phyloP scores from a whole-genome alignment of 92 coral and sea anemone species.

The Nematostella vectensis region DNA sequence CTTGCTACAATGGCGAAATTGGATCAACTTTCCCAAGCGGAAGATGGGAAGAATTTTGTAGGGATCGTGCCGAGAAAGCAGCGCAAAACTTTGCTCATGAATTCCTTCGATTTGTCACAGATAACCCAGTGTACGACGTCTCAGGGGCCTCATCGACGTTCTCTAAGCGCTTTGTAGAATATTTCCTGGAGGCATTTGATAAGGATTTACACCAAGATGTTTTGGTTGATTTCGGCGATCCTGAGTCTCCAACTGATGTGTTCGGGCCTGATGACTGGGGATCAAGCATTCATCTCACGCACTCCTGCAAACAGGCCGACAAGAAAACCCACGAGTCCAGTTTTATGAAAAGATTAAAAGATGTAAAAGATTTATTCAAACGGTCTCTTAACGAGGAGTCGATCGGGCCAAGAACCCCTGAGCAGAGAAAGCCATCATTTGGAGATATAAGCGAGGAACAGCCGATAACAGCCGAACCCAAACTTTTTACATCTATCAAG shows the following conservation, averaged over 20 bases:
- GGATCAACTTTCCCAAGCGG: conserved; percentile 69
- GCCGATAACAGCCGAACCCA: conserved; percentile 12
- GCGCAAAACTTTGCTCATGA: conserved; percentile 88
- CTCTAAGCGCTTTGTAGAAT: conserved; percentile 87
- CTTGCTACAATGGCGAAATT: conserved; percentile 88
- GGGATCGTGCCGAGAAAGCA: conserved; percentile 76
- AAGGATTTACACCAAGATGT: conserved; percentile 84
- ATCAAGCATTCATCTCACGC: conserved; percentile 70
- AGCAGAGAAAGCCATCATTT: not conserved
- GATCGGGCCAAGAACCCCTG: conserved; percentile 15
- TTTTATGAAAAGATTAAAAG: conserved; percentile 51
- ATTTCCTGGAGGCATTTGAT: conserved; percentile 73
- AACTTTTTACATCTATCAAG: conserved; percentile 37
- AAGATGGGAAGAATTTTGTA: conserved; percentile 99
- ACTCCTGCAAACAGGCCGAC: conserved; percentile 51
- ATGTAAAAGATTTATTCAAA: conserved; percentile 79
- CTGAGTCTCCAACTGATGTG: conserved; percentile 89
- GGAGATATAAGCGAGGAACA: conserved; percentile 30
- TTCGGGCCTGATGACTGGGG: conserved; percentile 93
- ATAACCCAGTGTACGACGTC: conserved; percentile 91
- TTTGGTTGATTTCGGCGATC: conserved; percentile 74
- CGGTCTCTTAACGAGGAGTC: conserved; percentile 66
- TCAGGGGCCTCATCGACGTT: conserved; percentile 89
- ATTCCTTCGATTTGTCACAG: conserved; percentile 83
- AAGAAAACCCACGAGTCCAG: conserved; percentile 51